Evolutionary conservation across 2,888 invertebrate genomes (phyloP), one percentile per base, ranked within the genome.

Genomic region (Parochlus steinenii): DNA sequence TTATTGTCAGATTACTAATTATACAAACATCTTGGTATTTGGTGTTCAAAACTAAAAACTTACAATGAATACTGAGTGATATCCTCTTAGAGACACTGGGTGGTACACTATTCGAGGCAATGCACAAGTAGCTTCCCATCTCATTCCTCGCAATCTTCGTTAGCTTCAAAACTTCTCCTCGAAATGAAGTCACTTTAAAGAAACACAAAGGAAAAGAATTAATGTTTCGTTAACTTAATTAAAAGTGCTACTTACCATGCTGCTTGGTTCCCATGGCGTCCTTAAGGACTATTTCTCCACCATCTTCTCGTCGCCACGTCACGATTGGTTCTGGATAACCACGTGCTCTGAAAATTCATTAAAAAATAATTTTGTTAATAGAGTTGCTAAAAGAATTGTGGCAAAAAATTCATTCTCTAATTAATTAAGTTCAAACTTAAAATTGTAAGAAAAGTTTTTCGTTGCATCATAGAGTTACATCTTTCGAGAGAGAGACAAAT

Each of bases 91-190:
- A 85, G 48, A 87, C 78, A 35, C 82, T 74, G 31, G 87, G 87
- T 26, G 86, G 86, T 30, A 87, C 76, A 18, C 82, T 80, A 49
- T 89, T 89, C 47, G 79, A 76, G 27, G 87, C 87, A 46, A 87
- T 86, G 62, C 87, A 87, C 47, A 86, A 67, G 61, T 87, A 89
- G 41, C 81, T 77, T 11, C 87, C 86, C 86, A 87, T 87, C 55
- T 87, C 86, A 28, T 79, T 76, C 41, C 87, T 71, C 38, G 81
- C 77, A 55, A 87, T 77, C 62, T 83, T 86, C 45, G 69, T 65
- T 43, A 87, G 63, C 42, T 70, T 73, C 47, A 89, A 61, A 39
- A 74, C 69, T 54, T 81, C 81, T 40, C 83, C 82, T 49, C 78
- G 74, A 54, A 67, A 76, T 37, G 72, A 66, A 38, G 69, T 61